Base-by-base conservation (phyloP, 2,113 vertebrate genomes). In the Daphoenositta chrysoptera region DNA sequence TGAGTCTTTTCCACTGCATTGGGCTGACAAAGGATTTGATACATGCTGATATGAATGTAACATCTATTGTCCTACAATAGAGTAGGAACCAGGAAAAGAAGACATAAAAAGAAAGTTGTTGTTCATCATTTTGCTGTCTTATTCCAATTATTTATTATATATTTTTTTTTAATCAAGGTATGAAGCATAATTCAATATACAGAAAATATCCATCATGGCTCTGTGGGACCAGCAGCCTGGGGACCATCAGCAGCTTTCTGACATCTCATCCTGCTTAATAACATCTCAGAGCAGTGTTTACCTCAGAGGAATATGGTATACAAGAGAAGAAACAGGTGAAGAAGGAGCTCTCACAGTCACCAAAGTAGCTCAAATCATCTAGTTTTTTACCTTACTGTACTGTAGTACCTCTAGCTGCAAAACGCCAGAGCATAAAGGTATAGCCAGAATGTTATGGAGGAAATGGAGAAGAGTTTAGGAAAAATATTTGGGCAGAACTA, bases 221-320 rank as follows among this genome's bases (percentile, higher is more conserved):
- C 2, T 39, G 2, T 17, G 3, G 8, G 4, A 51, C 13, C 8
- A 69, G 13, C 0, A 4, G 3, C 10, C 22, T n/a, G 23, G 5
- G 1, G n/a, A 35, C 56, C 15, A 26, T 23, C 57, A 58, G n/a
- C 57, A 37, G 15, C n/a, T 60, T 94, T 16, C 1, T 54, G 35
- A 20, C 42, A 42, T n/a, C 19, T 63, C 14, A 39, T 39, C 10
- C 26, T 69, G 18, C 8, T 79, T 28, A 35, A 39, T 40, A 76
- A 40, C 3, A 51, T n/a, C n/a, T 79, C 33, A 64, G 40, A 81
- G 15, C 2, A 79, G 4, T 7, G 0, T 48, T 75, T 87, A 69
- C 3, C 12, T 20, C 47, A 24, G 28, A 70, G 4, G 15, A 77
- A 7, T 48, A 57, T 19, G 4, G n/a, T 39, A 33, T 8, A 31